Evolutionary conservation across 2,797 vertebrate genomes (phyloP).

Genomic region (Pitangus sulphuratus): DNA sequence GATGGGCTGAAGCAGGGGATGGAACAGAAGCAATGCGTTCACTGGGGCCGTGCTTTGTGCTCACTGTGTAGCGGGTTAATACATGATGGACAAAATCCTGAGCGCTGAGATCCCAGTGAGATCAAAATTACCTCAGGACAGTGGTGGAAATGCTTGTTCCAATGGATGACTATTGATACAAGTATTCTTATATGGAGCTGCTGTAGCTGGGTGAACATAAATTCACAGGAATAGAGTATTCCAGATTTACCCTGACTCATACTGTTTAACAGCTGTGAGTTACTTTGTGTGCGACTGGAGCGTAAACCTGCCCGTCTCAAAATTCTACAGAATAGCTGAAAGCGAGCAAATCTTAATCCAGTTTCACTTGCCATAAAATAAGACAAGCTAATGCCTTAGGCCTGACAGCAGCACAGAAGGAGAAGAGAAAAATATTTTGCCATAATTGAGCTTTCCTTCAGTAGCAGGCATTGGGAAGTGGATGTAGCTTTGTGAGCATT

Average conservation of each 20-base stretch:
- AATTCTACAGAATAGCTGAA: not conserved
- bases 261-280: not conserved
- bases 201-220: not conserved
- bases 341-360: not conserved
- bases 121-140: not conserved
- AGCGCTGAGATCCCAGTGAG: not conserved
- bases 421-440: not conserved
- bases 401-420: not conserved
- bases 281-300: not conserved
- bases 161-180: fast-evolving
- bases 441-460: not conserved
- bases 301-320: not conserved
- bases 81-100: not conserved
- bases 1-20: not conserved
- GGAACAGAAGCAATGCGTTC: not conserved
- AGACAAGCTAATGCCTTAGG: not conserved
- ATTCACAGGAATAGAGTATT: not conserved
- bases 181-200: not conserved
- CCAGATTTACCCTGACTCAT: not conserved
- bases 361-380: not conserved
- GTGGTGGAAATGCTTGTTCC: not conserved
- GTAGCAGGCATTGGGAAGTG: not conserved
- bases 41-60: not conserved
- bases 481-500: not conserved
- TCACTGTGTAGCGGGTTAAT: not conserved